These are phyloP conservation scores for Ginglymostoma cirratum DNA, from an alignment of 2,113 vertebrate species.

Conservation along the genomic window DNA sequence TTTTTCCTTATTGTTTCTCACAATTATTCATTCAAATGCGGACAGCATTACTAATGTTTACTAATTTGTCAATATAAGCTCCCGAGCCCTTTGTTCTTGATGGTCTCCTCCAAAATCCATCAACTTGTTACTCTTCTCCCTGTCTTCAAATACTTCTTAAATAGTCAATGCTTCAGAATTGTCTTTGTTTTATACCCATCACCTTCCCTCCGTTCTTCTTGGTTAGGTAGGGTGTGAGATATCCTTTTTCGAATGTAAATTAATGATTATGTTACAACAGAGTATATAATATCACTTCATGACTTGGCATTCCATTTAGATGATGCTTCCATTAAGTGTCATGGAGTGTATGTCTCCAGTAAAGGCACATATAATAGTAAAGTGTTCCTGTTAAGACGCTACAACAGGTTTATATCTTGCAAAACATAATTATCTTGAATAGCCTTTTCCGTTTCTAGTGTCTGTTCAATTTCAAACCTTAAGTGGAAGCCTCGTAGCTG, in stretches of 20 bases:
- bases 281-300: not conserved
- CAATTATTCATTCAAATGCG: not conserved
- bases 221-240: not conserved
- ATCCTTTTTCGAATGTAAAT: not conserved
- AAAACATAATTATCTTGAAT: not conserved
- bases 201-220: not conserved
- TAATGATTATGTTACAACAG: not conserved
- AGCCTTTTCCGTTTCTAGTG: not conserved
- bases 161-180: not conserved
- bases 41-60: not conserved
- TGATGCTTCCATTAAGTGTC: not conserved
- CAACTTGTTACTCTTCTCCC: not conserved
- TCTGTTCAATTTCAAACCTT: not conserved
- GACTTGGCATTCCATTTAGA: not conserved
- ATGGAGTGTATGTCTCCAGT: not conserved
- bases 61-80: not conserved
- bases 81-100: not conserved
- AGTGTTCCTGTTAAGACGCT: not conserved
- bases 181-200: not conserved
- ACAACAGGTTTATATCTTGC: not conserved
- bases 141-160: not conserved
- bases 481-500: slow-evolving; percentile 12
- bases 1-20: not conserved
- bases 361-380: not conserved
- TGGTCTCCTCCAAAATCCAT: not conserved